Evolutionary conservation across 92 coral and sea anemone species (phyloP).

Genomic region (Metridium senile): DNA sequence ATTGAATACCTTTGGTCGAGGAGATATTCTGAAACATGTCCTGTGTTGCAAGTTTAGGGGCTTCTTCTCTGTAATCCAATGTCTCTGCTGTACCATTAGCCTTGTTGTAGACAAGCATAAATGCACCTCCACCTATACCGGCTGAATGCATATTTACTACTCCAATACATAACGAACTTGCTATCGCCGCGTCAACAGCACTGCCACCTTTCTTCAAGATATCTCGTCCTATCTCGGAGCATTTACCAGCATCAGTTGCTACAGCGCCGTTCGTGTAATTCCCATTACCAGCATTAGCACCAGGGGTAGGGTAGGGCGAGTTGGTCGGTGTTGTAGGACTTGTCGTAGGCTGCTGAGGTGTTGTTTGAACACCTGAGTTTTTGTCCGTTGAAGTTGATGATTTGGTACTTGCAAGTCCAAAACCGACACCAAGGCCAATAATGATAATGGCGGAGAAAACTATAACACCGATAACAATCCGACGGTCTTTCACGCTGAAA

Average conservation of each 20-base stretch:
- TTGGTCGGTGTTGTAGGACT: neutral
- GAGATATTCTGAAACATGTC: slow-evolving; percentile 55
- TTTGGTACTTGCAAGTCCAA: slow-evolving; percentile 33
- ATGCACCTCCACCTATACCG: slow-evolving; percentile 89
- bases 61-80: slow-evolving; percentile 76
- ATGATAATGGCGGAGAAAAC: slow-evolving; percentile 42
- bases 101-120: slow-evolving; percentile 72
- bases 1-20: slow-evolving; percentile 23
- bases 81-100: slow-evolving; percentile 23
- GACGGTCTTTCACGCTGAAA: slow-evolving; percentile 46
- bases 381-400: neutral
- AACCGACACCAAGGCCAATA: slow-evolving; percentile 46
- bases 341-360: neutral
- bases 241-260: slow-evolving; percentile 64
- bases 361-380: slow-evolving; percentile 6
- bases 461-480: slow-evolving; percentile 42
- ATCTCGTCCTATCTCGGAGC: slow-evolving; percentile 77
- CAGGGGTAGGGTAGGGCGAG: slow-evolving; percentile 31
- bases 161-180: slow-evolving; percentile 91
- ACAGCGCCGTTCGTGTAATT: slow-evolving; percentile 58
- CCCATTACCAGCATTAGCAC: slow-evolving; percentile 34
- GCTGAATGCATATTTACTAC: slow-evolving; percentile 92
- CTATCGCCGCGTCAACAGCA: slow-evolving; percentile 96
- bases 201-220: slow-evolving; percentile 61
- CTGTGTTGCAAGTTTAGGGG: slow-evolving; percentile 54